These are phyloP conservation scores for Arctia plantaginis DNA, from an alignment of 2,888 invertebrate species.

Conservation along the genomic window DNA sequence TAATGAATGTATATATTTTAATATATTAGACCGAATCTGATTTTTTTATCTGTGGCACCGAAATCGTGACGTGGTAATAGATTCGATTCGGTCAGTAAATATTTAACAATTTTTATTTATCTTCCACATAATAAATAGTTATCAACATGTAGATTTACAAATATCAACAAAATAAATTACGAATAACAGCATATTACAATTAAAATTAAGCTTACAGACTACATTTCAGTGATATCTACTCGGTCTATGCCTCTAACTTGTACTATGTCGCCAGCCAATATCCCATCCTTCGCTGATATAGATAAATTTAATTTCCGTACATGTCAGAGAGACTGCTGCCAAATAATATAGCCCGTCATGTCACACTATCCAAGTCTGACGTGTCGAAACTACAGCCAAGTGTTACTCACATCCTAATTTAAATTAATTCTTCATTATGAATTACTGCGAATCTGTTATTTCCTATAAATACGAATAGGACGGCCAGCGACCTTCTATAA, in stretches of 20 bases:
- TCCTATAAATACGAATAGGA: conserved; percentile 31
- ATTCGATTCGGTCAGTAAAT: conserved; percentile 78
- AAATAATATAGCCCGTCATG: conserved; percentile 20
- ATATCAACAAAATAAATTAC: conserved; percentile 87
- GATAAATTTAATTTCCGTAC: conserved; percentile 21
- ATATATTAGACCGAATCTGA: conserved; percentile 77
- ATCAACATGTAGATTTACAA: conserved; percentile 87
- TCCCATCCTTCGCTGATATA: conserved; percentile 27
- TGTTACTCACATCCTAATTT: not conserved
- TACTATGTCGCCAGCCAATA: conserved; percentile 77
- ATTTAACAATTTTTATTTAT: conserved; percentile 81
- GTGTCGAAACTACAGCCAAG: not conserved
- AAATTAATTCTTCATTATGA: not conserved
- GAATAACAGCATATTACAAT: conserved; percentile 85
- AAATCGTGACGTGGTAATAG: conserved; percentile 60
- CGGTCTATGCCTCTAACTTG: conserved; percentile 79
- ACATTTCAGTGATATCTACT: conserved; percentile 73
- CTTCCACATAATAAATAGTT: conserved; percentile 86
- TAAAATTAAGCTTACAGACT: conserved; percentile 76
- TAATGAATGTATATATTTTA: conserved; percentile 77
- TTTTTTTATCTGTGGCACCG: conserved; percentile 56
- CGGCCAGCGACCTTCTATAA: conserved; percentile 77
- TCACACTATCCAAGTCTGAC: not conserved
- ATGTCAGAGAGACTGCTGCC: conserved; percentile 18
- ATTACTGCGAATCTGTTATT: not conserved